Evolutionary conservation across 2,797 vertebrate species (phyloP), one percentile per base, ranked within the genome.

Genomic region (Pelodytes ibericus): DNA sequence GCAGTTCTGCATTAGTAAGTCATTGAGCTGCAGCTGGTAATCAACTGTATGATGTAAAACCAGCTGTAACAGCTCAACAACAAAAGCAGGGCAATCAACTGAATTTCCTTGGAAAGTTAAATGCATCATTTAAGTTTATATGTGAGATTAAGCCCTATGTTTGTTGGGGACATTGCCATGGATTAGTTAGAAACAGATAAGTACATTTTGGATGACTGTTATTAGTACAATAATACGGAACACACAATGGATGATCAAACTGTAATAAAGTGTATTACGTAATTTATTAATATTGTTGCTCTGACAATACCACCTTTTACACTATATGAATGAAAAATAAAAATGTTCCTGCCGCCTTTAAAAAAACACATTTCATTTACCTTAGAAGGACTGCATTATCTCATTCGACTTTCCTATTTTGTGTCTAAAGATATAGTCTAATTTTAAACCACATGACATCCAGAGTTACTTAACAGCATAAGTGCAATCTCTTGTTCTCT

Each of bases 401-500:
- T 36, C n/a, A 33, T 58, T 58, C 64, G 31, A 22, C 36, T 72
- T 31, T 65, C 26, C 5, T 57, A 7, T 18, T n/a, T 3, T 47
- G 20, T 77, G 36, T 44, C 67, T 58, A 29, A 68, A 68, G 41
- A 29, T 44, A 20, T 36, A 61, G 44, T 68, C 57, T 72, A 69
- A 68, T 73, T 79, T 73, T 30, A 62, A n/a, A 53, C 64, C 64
- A 68, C 29, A 77, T 66, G 69, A 67, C 60, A 77, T 62, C 44
- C 44, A 68, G 20, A 79, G 27, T 44, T 68, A 74, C 64, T 73
- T 73, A 59, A 77, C 29, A 53, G 51, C 36, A 26, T 69, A 79
- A 79, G 76, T 73, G 76, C 62, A 79, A 74, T 68, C 3, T 67
- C 76, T 73, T 79, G 76, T 79, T 73, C 76, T 26, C 25, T 36